phyloP scores from a whole-genome alignment of 1,140 invertebrate species.

The Pseudachorutes palmiensis region DNA sequence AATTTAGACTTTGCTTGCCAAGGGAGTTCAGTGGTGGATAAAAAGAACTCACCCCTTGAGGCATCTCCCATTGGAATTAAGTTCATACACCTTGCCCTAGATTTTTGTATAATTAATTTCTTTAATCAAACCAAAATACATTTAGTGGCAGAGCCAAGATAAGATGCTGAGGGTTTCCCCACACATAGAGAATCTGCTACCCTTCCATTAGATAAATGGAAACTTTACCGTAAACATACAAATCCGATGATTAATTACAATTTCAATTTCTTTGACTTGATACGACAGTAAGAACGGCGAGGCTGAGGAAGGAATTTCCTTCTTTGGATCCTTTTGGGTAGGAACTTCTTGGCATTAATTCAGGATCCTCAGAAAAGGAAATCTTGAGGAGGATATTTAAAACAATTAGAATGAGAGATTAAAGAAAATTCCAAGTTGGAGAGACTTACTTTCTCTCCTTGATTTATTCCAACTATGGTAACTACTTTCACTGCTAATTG shows the following conservation, averaged over 20 bases:
- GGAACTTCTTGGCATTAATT: slow-evolving; percentile 1
- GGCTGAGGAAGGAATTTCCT: neutral
- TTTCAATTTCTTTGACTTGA: neutral
- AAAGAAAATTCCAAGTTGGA: neutral
- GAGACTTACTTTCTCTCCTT: neutral
- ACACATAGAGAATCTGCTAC: neutral
- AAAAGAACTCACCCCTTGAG: no score
- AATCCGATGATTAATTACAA: neutral
- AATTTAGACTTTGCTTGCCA: no score
- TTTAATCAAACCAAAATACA: no score
- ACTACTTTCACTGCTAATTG: neutral
- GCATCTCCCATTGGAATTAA: no score
- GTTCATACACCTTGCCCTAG: no score
- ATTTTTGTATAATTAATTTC: no score
- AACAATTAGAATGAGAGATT: neutral
- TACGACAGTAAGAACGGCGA: no score
- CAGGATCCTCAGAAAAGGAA: no score
- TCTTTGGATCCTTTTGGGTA: no score
- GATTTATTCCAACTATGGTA: neutral
- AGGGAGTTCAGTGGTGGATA: no score
- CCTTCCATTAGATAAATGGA: neutral
- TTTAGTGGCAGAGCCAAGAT: no score
- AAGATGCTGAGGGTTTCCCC: neutral
- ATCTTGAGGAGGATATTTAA: neutral
- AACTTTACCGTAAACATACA: neutral